Conservation (phyloP, 2,797 vertebrate species). For the Pangasius sanitwongsei region DNA sequence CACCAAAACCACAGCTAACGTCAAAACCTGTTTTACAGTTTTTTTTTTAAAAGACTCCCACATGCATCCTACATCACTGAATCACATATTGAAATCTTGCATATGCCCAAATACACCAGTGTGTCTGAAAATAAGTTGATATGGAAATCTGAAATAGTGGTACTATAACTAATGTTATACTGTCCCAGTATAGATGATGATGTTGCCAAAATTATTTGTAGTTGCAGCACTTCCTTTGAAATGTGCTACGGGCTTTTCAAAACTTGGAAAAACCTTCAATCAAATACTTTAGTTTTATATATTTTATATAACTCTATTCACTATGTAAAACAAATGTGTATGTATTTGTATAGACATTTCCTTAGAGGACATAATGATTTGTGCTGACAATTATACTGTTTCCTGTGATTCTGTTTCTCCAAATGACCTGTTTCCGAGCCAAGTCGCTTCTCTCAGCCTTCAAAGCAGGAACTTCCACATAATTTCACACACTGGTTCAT, state of each 20-base stretch:
- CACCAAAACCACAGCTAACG: constrained; percentile 2
- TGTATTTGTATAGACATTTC: neutral
- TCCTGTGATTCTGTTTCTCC: too few relatives aligned
- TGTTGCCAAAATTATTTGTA: neutral
- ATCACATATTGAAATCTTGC: neutral
- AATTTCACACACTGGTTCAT: neutral
- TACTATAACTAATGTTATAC: neutral
- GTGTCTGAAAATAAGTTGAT: neutral
- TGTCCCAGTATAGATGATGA: neutral
- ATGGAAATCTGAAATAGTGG: neutral
- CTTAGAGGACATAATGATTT: neutral
- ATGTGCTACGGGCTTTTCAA: neutral
- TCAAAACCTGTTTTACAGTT: constrained; percentile 9
- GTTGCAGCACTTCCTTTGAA: too few relatives aligned
- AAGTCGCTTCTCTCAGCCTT: neutral
- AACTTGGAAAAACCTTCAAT: neutral
- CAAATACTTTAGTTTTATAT: neutral
- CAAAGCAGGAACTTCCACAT: neutral
- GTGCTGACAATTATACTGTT: neutral
- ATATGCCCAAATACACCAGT: too few relatives aligned
- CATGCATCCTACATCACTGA: neutral
- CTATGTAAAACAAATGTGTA: neutral
- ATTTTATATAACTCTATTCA: neutral
- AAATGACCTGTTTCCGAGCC: neutral
- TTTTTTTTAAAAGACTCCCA: constrained; percentile 10